phyloP scores from a whole-genome alignment of 2,888 invertebrate species.

The Deladenus siricidicola region DNA sequence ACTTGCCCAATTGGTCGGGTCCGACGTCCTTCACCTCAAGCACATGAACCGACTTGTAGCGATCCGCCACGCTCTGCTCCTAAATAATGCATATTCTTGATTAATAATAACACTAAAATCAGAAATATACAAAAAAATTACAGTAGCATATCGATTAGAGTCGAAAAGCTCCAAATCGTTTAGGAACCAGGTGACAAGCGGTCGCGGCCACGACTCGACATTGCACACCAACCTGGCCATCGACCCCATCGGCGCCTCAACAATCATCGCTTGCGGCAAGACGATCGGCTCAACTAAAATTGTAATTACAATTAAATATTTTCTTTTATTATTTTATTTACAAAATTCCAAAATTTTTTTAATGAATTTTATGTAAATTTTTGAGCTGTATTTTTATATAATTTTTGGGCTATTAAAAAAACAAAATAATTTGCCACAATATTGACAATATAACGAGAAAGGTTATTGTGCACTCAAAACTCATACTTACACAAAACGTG shows the following conservation, averaged over 20 bases:
- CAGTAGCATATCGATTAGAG: conserved; percentile 36
- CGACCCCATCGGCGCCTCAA: conserved; percentile 23
- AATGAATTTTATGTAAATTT: no score
- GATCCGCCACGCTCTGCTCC: conserved; percentile 41
- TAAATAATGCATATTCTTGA: conserved; percentile 12
- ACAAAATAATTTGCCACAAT: no score
- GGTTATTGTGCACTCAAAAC: no score
- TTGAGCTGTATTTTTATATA: no score
- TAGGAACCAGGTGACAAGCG: conserved; percentile 45
- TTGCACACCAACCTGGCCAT: conserved; percentile 35
- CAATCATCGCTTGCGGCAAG: conserved; percentile 36
- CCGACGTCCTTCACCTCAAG: conserved; percentile 45
- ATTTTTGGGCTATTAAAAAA: no score
- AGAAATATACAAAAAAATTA: no score
- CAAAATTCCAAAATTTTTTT: no score
- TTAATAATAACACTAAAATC: not conserved
- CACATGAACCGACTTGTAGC: conserved; percentile 43
- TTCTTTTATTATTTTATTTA: no score
- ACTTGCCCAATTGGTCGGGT: conserved; percentile 38
- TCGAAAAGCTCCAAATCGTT: conserved; percentile 44
- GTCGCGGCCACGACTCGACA: conserved; percentile 51
- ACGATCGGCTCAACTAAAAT: conserved; percentile 46
- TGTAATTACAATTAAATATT: no score
- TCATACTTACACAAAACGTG: conserved; percentile 52
- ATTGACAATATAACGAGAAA: no score